Evolutionary conservation across 2,797 vertebrate species (phyloP), one percentile per base, ranked within the genome.

Genomic region (Diplodus sargus): DNA sequence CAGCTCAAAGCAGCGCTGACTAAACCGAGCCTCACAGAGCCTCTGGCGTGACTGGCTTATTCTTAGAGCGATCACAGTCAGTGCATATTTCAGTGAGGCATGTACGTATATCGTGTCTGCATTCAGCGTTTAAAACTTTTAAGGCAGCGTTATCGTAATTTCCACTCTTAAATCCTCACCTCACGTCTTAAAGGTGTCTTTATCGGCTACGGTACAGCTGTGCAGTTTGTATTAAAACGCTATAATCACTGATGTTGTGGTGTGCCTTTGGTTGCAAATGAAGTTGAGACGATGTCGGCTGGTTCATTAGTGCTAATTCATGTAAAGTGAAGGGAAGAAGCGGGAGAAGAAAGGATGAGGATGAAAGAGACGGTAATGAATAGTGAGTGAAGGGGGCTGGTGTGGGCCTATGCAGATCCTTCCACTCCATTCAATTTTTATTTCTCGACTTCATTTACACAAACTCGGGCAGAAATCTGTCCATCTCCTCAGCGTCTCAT

Each of bases 231-330:
- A 54, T 74, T 70, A 42, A 85, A 77, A 83, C 54, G 59, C 52
- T 62, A 25, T 77, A 79, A 87, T 88, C 67, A 56, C 81, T 57
- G 79, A 82, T 78, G 81, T 83, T 79, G 74, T 18, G 17, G 74
- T 73, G 83, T 58, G 81, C 78, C 77, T 83, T 69, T 79, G 70
- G 81, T 71, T 87, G 74, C 79, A 83, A 81, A 87, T 70, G 78
- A 83, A 84, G 83, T 84, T 28, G 61, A 83, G 63, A 82, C 59
- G 76, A 84, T 86, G 78, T 83, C 78, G 88, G 75, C 76, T n/a
- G 77, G 80, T 89, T 93, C 91, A 92, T 93, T 90, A 91, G 81
- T 66, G 82, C 75, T 92, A 91, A 92, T 93, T 93, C 86, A 93
- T 92, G 87, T 89, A 87, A 92, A 90, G 81, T 82, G 88, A 89